Percentiles rank a stretch among this genome's conserved stretches.
These are phyloP conservation scores for Masticophis lateralis DNA, from an alignment of 2,797 vertebrate genomes.

Conservation along the genomic window DNA sequence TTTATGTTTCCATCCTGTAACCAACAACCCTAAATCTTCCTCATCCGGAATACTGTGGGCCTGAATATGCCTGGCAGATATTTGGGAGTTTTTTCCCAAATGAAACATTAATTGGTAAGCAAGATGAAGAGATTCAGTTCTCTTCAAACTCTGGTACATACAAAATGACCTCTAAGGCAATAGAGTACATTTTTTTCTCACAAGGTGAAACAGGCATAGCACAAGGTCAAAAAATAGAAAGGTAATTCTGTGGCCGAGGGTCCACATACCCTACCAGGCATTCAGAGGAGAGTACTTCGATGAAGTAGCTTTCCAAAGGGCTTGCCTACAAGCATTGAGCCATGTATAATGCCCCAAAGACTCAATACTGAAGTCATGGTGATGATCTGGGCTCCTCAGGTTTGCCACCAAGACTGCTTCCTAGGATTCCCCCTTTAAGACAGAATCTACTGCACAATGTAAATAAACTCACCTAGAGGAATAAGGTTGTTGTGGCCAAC, in stretches of 20 bases:
- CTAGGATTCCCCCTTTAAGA: not conserved
- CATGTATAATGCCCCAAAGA: not conserved
- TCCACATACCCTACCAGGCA: no score
- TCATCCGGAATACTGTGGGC: not conserved
- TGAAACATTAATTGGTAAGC: not conserved
- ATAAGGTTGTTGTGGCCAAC: slow-evolving; percentile 95
- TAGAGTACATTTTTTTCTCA: not conserved
- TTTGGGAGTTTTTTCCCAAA: not conserved
- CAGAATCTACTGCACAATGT: not conserved
- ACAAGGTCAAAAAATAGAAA: not conserved
- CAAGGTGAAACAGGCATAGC: not conserved
- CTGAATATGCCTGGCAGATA: not conserved
- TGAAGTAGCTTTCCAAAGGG: not conserved
- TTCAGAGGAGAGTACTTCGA: not conserved
- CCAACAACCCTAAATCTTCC: not conserved
- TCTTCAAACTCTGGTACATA: not conserved
- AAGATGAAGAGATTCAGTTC: not conserved
- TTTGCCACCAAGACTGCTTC: not conserved
- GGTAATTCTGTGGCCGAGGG: not conserved
- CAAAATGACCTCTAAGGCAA: not conserved
- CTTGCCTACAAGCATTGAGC: not conserved
- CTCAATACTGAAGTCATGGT: not conserved
- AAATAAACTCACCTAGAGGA: slow-evolving; percentile 81
- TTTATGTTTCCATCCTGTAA: not conserved
- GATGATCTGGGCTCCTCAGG: not conserved